A percentile compares a stretch with the other conserved stretches of the same genome.
phyloP scores from a whole-genome alignment of 1,140 invertebrate species.

The Heterodera carotae region DNA sequence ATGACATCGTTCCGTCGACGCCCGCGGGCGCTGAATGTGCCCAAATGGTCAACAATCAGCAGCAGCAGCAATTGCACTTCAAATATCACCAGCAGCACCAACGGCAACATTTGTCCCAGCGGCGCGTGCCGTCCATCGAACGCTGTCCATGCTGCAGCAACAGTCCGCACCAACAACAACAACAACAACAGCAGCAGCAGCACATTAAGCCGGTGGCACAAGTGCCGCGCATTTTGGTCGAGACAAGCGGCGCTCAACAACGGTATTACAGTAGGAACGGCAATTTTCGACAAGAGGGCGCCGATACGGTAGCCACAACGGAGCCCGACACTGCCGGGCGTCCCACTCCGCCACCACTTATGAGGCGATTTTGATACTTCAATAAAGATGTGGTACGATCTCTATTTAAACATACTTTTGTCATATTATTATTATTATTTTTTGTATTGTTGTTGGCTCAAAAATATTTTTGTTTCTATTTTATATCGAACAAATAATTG shows the following conservation, averaged over 20 bases:
- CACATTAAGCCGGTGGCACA: neutral
- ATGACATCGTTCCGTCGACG: neutral
- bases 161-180: neutral
- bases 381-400: too few species aligned
- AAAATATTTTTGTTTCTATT: neutral
- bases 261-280: neutral
- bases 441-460: neutral
- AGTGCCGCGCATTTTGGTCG: neutral
- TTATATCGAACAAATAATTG: neutral
- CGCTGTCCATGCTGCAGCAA: slow-evolving; percentile 30
- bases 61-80: neutral
- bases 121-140: slow-evolving; percentile 17
- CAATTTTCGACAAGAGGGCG: neutral
- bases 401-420: too few species aligned
- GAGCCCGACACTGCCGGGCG: neutral
- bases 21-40: neutral
- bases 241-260: neutral
- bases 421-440: neutral
- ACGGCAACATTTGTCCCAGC: neutral
- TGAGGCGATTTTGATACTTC: slow-evolving; percentile 2
- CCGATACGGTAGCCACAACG: neutral
- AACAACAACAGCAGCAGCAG: too few species aligned
- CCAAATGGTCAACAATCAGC: neutral
- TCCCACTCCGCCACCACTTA: neutral
- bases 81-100: slow-evolving; percentile 14